A percentile compares a stretch with the other conserved stretches of the same genome.
These are phyloP conservation scores for Palaemon carinicauda DNA, from an alignment of 1,140 invertebrate species.

Conservation along the genomic window DNA sequence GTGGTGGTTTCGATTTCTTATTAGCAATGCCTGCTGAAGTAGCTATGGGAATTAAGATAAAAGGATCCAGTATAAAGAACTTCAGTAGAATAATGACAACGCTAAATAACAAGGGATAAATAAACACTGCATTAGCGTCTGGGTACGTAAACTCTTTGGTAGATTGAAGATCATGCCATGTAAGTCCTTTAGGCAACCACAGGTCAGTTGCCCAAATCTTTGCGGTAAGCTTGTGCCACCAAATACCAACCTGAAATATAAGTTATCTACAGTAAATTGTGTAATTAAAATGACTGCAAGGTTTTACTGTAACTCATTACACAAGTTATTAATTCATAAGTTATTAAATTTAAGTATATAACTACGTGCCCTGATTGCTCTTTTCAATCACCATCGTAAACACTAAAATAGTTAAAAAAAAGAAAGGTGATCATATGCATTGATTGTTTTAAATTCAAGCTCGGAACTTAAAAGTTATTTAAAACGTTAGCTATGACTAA, in stretches of 20 bases:
- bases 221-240: conserved; percentile 11
- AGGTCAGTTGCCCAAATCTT: conserved; percentile 25
- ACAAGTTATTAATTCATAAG: too few relatives aligned
- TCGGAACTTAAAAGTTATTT: too few relatives aligned
- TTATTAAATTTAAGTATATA: too few relatives aligned
- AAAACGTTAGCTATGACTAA: too few relatives aligned
- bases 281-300: too few relatives aligned
- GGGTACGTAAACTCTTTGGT: conserved; percentile 80
- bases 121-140: conserved; percentile 78
- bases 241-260: conserved; percentile 30
- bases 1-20: neutral
- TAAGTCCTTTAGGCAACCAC: conserved; percentile 74
- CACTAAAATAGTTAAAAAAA: too few relatives aligned
- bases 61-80: conserved; percentile 15
- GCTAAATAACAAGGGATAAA: conserved; percentile 37
- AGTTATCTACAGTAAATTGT: neutral
- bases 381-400: too few relatives aligned
- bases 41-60: conserved; percentile 21
- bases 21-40: neutral
- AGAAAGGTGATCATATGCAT: too few relatives aligned
- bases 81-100: neutral
- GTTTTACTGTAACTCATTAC: too few relatives aligned
- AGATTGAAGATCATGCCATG: conserved; percentile 86
- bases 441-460: too few relatives aligned
- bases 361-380: too few relatives aligned